Conservation (phyloP, 1,140 invertebrate species). For the Zaprionus taronus region DNA sequence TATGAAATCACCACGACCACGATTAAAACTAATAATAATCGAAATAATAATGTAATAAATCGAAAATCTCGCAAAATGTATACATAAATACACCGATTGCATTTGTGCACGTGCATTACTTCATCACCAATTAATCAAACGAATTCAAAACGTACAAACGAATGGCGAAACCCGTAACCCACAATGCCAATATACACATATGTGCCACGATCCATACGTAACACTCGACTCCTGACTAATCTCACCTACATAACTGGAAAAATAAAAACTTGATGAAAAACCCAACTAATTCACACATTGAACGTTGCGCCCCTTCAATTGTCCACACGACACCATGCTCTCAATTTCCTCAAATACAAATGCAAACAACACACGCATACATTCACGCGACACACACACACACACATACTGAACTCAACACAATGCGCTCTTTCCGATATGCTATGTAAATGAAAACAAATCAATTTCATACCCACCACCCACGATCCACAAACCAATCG, state of each 20-base stretch:
- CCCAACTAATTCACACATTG: conserved; percentile 28
- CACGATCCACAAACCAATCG: conserved; percentile 3
- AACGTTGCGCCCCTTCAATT: conserved; percentile 7
- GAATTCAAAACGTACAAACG: conserved; percentile 24
- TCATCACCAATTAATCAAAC: conserved; percentile 59
- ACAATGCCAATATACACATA: conserved; percentile 18
- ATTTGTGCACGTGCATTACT: conserved; percentile 73
- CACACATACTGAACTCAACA: conserved; percentile 18
- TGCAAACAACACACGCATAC: conserved; percentile 14
- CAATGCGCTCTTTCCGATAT: background rate
- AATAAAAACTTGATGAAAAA: background rate
- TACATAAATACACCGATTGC: conserved; percentile 78
- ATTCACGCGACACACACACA: conserved; percentile 4
- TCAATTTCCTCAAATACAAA: conserved; percentile 20
- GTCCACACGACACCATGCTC: conserved; percentile 3
- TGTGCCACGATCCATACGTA: conserved; percentile 8
- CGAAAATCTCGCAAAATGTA: conserved; percentile 65
- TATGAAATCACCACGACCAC: conserved; percentile 55
- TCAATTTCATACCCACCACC: background rate
- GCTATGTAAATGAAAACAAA: conserved; percentile 9
- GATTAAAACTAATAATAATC: conserved; percentile 49
- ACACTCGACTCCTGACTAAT: conserved; percentile 25
- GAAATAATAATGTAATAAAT: conserved; percentile 47
- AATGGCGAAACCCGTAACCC: conserved; percentile 12
- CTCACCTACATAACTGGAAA: conserved; percentile 12